Evolutionary conservation across 2,888 invertebrate genomes (phyloP), one percentile per base, ranked within the genome.

Genomic region (Coleophora deauratella): DNA sequence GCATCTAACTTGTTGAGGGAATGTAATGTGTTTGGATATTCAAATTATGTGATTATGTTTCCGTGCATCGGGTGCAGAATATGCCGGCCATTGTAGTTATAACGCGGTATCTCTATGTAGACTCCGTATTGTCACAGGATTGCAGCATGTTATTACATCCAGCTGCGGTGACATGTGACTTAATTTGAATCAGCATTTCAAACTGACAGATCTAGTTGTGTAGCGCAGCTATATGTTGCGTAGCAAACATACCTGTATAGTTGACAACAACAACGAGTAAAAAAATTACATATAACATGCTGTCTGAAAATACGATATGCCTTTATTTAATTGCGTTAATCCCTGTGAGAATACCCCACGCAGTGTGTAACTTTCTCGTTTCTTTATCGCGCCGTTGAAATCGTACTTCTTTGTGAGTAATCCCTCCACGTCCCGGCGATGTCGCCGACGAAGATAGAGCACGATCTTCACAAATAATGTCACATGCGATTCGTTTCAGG

Each of bases 391-490:
- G 69, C 76, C 79, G 81, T 78, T 75, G 82, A 76, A 81, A 82
- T 82, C 81, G 81, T 76, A 82, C 84, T 84, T 81, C 81, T 84
- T 82, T 82, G 81, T 76, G 81, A 76, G 82, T 82, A 82, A 85
- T 84, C 82, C 82, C 81, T 78, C 78, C 84, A 81, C 82, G 82
- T 82, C 77, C 73, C 75, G 56, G 69, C 72, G 67, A 79, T 77
- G 82, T 80, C 80, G 77, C 76, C 79, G 85, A 84, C 84, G 84
- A 84, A 84, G 85, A 84, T 84, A 85, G 84, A 85, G 84, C 85
- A 84, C 85, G 84, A 85, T 85, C 84, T 84, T 85, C 84, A 84
- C 84, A 85, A 85, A 85, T 85, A 85, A 85, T 85, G 85, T 85
- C 85, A 84, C 85, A 85, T 84, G 84, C 84, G 85, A 85, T 85